Base-by-base conservation (phyloP, 2,113 vertebrate species). In the Podarcis raffonei region DNA sequence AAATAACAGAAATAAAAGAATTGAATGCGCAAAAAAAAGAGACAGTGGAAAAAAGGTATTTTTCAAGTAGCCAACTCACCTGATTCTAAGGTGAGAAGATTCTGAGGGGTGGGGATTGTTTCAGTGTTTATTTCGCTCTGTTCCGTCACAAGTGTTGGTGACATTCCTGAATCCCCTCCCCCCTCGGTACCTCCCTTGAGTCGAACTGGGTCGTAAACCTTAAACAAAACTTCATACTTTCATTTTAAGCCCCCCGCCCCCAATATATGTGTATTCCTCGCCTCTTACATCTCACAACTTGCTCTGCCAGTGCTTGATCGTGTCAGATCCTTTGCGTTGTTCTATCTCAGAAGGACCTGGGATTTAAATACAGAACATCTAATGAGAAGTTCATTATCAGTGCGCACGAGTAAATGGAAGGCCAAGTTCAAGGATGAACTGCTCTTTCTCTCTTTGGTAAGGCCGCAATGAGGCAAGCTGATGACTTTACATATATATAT, bases 41-140 rank as follows among this genome's bases (percentile, higher is more conserved):
- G 85, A 2, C 4, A 75, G 90, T 35, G 72, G 18, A 30, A 89
- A 81, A 89, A 79, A 53, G 11, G 48, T 2, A 0, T 0, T 0
- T 16, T 11, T 81, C 22, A 0, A 35, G 2, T 0, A 0, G 39
- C 1, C 16, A 2, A 53, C 23, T 27, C 15, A 8, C 37, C 25
- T 2, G 7, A 37, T 78, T 5, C 76, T 69, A 6, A 27, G 72
- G 9, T 15, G 4, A 0, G 27, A 0, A 0, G 4, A 0, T 16
- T 53, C 57, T 76, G 84, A 42, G 35, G 5, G 4, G 11, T 53
- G 6, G 35, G 59, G 59, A 20, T 66, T 30, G 82, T 18, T 22
- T 81, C 27, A 6, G 12, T 62, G 32, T 76, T 59, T 62, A 48
- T 65, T 94, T 85, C 86, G 89, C 90, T 80, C 2, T 1, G n/a